These are phyloP conservation scores for Gobiocypris rarus DNA, from an alignment of 2,113 vertebrate genomes.

Conservation along the genomic window DNA sequence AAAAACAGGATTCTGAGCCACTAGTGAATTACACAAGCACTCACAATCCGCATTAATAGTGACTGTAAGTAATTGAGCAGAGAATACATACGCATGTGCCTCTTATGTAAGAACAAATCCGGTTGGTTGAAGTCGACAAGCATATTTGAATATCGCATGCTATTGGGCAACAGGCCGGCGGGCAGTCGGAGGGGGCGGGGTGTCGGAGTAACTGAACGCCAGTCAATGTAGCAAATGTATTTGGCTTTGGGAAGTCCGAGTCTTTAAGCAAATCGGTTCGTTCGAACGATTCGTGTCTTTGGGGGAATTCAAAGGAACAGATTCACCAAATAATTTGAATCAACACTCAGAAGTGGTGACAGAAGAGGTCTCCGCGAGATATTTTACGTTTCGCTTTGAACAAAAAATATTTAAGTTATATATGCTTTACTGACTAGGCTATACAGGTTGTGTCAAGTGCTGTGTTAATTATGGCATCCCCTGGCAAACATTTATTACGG, in stretches of 20 bases:
- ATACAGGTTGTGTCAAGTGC: background rate
- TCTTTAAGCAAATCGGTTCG: background rate
- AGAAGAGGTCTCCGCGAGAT: background rate
- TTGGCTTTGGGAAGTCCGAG: background rate
- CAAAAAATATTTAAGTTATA: background rate
- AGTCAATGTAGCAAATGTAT: constrained; percentile 43
- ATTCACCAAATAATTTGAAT: background rate
- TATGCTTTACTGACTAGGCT: background rate
- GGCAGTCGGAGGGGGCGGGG: constrained; percentile 60
- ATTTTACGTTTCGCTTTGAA: background rate
- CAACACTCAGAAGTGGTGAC: background rate
- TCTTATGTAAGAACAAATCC: constrained; percentile 68
- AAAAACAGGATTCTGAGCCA: constrained; percentile 12
- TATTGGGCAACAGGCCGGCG: constrained; percentile 67
- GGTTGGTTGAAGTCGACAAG: constrained; percentile 72
- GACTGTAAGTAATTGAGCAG: constrained; percentile 27
- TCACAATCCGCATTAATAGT: constrained; percentile 20
- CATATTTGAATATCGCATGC: constrained; percentile 62
- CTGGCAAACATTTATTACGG: background rate
- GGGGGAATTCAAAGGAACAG: background rate
- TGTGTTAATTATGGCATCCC: background rate
- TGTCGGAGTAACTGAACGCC: constrained; percentile 50
- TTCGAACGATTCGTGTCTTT: background rate
- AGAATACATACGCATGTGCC: constrained; percentile 24
- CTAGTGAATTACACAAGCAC: background rate